These are phyloP conservation scores for Morone chrysops DNA, from an alignment of 2,113 vertebrate species.

Conservation along the genomic window DNA sequence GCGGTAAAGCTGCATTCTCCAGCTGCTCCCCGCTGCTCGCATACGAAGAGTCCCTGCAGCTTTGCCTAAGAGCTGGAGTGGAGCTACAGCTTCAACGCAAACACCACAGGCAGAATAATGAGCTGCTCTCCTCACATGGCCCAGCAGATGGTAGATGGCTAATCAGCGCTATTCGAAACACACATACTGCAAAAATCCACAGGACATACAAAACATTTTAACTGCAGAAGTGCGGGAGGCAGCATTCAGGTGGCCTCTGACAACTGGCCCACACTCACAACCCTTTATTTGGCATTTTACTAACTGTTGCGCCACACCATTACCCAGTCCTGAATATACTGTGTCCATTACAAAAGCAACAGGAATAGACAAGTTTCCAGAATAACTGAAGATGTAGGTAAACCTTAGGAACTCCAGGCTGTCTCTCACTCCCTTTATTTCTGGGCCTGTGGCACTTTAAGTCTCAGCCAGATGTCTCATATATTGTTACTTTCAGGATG, in stretches of 20 bases:
- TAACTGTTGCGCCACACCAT: not conserved
- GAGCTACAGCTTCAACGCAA: slow-evolving; percentile 24
- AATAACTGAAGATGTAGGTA: slow-evolving; percentile 9
- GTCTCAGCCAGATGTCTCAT: not conserved
- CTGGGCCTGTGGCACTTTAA: too few species aligned
- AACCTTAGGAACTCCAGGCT: slow-evolving; percentile 13
- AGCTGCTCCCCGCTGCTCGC: slow-evolving; percentile 57
- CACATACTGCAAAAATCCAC: slow-evolving; percentile 53
- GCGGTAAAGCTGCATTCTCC: slow-evolving; percentile 50
- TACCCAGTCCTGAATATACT: slow-evolving; percentile 1
- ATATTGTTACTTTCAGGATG: slow-evolving; percentile 17
- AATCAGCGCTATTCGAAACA: slow-evolving; percentile 62
- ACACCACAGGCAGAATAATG: slow-evolving; percentile 68
- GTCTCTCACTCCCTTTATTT: slow-evolving; percentile 12
- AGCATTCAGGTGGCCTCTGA: slow-evolving; percentile 32
- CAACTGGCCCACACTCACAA: slow-evolving; percentile 4
- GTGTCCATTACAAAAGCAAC: slow-evolving; percentile 28
- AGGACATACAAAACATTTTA: slow-evolving; percentile 57
- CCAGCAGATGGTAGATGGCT: slow-evolving; percentile 74
- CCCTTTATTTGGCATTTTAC: not conserved
- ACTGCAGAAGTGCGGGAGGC: slow-evolving; percentile 27
- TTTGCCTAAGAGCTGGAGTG: slow-evolving; percentile 61
- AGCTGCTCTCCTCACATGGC: slow-evolving; percentile 57
- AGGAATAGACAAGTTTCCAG: slow-evolving; percentile 17
- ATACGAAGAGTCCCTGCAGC: slow-evolving; percentile 56